phyloP scores from a whole-genome alignment of 1,140 invertebrate genomes.

The Glomeris maerens region DNA sequence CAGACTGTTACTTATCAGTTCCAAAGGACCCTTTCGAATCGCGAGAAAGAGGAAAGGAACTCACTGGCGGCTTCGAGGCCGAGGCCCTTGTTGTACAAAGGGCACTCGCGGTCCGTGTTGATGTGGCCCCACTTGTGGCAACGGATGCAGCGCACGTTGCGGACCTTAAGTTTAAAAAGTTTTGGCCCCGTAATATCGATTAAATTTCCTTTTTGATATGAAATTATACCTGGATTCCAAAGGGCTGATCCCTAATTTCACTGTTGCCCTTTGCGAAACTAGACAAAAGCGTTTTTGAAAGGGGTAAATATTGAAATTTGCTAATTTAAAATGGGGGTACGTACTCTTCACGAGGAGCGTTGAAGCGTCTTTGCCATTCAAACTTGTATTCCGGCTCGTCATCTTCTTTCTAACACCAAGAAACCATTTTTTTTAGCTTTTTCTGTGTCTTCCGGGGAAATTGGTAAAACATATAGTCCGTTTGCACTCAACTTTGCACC shows the following conservation, averaged over 20 bases:
- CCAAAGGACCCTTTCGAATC: too few relatives aligned
- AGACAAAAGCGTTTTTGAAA: slow-evolving; percentile 20
- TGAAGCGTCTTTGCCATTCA: slow-evolving; percentile 98
- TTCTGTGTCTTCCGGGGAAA: neutral
- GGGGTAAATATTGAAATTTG: neutral
- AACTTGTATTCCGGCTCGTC: slow-evolving; percentile 96
- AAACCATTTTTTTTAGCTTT: slow-evolving; percentile 2
- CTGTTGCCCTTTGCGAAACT: slow-evolving; percentile 90
- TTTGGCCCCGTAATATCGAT: too few relatives aligned
- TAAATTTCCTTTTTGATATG: too few relatives aligned
- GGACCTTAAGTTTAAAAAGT: too few relatives aligned
- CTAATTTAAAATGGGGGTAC: too few relatives aligned
- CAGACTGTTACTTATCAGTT: too few relatives aligned
- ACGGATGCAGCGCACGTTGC: slow-evolving; percentile 95
- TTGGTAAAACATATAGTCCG: too few relatives aligned
- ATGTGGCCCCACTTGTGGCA: slow-evolving; percentile 99
- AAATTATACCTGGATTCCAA: slow-evolving; percentile 77
- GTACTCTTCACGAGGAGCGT: slow-evolving; percentile 85
- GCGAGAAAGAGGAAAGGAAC: too few relatives aligned
- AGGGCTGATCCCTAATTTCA: slow-evolving; percentile 94
- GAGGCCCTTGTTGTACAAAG: slow-evolving; percentile 74
- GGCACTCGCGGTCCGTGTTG: slow-evolving; percentile 94
- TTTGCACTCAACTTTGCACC: too few relatives aligned
- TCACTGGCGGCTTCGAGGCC: slow-evolving; percentile 37
- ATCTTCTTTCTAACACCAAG: slow-evolving; percentile 54